Evolutionary conservation across 2,797 vertebrate genomes (phyloP), one percentile per base, ranked within the genome.

Genomic region (Bovichtus diacanthus): DNA sequence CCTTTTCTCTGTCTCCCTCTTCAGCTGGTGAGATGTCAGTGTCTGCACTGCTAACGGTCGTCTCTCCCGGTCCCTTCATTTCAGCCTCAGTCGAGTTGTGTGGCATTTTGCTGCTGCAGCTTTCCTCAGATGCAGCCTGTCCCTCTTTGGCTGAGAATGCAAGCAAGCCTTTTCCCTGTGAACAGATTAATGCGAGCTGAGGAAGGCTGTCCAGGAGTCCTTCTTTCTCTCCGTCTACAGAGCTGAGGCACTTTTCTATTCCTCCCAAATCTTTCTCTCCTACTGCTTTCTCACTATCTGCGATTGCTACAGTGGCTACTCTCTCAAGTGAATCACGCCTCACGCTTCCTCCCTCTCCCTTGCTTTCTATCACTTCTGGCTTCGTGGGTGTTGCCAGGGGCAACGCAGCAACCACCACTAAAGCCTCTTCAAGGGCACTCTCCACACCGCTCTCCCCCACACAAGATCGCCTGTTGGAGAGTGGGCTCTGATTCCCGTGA

Each of bases 361-460:
- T 65, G 65, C 91, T 89, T 94, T 95, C 88, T 86, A 92, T 93
- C 91, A 89, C 90, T 95, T 93, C 95, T 94, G 90, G 93, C 90
- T 92, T 90, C 56, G 94, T 93, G 91, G 94, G 93, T 93, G 94
- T 96, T 93, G 93, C 94, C 92, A 94, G 86, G 93, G 93, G 94
- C 92, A 95, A 95, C 94, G 84, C 89, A 80, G 93, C 85, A 83
- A 88, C 90, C 82, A 81, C 85, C 71, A 84, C 80, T 90, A 82
- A 93, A 94, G 90, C 88, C 88, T 92, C 79, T 93, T 92, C 87
- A 92, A 93, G 92, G 89, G 92, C 90, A 76, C 86, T 89, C 74
- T 90, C 84, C 83, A 82, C 82, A 31, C 72, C 84, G 70, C 85
- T 79, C 81, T 90, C 87, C 94, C 90, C 93, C 88, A 90, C 91